Evolutionary conservation across 1,140 invertebrate species (phyloP).

Genomic region (Pogonomyrmex barbatus): DNA sequence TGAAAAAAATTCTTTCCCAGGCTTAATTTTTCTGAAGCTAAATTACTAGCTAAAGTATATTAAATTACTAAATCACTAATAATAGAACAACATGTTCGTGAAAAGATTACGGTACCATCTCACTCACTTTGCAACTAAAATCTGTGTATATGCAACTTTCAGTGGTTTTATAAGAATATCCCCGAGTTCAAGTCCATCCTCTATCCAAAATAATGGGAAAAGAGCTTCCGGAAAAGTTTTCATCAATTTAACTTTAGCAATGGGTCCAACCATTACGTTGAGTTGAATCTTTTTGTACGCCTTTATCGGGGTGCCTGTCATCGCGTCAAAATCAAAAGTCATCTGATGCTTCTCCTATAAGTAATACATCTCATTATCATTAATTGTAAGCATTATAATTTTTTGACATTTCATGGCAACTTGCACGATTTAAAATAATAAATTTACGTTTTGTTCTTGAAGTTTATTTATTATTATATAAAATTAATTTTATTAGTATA

Average conservation of each 20-base stretch:
- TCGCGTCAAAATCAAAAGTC: conserved; percentile 31
- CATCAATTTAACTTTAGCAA: conserved; percentile 34
- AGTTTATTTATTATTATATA: not conserved
- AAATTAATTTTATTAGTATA: conserved; percentile 8
- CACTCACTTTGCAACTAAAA: conserved; percentile 41
- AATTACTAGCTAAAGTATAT: too few relatives aligned
- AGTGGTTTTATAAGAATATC: conserved; percentile 37
- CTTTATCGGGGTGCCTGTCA: conserved; percentile 42
- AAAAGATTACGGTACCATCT: not conserved
- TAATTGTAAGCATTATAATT: not conserved
- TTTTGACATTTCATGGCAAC: not conserved
- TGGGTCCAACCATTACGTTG: conserved; percentile 18
- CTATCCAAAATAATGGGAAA: conserved; percentile 38
- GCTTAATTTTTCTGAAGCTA: not conserved
- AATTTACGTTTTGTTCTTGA: not conserved
- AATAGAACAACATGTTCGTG: not conserved
- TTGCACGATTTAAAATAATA: not conserved
- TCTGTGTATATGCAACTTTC: conserved; percentile 30
- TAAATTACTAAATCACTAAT: not conserved
- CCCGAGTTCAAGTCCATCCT: conserved; percentile 45
- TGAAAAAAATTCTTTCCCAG: not conserved
- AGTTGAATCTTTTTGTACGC: conserved; percentile 47
- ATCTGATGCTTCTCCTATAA: conserved; percentile 39
- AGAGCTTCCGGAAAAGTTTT: conserved; percentile 29
- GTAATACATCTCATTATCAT: not conserved